Percentiles rank a stretch among this genome's conserved stretches.
These are phyloP conservation scores for Dryoscopus gambensis DNA, from an alignment of 2,113 vertebrate species.

Conservation along the genomic window DNA sequence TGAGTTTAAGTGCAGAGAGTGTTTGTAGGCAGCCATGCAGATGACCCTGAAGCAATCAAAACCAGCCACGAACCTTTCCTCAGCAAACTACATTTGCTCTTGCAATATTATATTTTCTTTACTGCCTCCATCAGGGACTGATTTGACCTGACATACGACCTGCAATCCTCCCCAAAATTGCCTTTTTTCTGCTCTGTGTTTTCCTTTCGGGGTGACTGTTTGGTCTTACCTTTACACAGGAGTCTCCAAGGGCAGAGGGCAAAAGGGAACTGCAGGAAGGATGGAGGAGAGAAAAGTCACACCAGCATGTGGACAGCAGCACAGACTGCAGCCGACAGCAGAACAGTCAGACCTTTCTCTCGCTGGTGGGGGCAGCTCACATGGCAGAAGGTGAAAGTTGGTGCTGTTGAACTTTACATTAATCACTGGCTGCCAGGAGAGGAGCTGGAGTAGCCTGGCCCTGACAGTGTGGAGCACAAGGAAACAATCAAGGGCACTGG, in stretches of 20 bases:
- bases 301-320: not conserved
- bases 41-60: not conserved
- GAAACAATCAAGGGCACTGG: not conserved
- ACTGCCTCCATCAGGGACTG: not conserved
- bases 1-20: not conserved
- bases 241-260: conserved; percentile 5
- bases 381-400: not conserved
- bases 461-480: not conserved
- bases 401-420: not conserved
- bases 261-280: not conserved
- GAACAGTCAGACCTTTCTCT: not conserved
- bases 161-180: not conserved
- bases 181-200: not conserved
- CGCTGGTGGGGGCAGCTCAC: rapidly evolving
- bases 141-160: not conserved
- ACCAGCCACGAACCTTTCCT: not conserved
- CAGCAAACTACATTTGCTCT: not conserved
- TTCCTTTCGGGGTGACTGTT: not conserved
- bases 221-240: not conserved
- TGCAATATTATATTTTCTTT: not conserved
- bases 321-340: not conserved
- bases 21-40: not conserved
- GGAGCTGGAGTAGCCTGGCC: not conserved
- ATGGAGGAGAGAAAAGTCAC: conserved; percentile 34
- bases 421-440: not conserved